These are phyloP conservation scores for Pseudolycoriella hygida DNA, from an alignment of 2,888 invertebrate genomes.

Conservation along the genomic window DNA sequence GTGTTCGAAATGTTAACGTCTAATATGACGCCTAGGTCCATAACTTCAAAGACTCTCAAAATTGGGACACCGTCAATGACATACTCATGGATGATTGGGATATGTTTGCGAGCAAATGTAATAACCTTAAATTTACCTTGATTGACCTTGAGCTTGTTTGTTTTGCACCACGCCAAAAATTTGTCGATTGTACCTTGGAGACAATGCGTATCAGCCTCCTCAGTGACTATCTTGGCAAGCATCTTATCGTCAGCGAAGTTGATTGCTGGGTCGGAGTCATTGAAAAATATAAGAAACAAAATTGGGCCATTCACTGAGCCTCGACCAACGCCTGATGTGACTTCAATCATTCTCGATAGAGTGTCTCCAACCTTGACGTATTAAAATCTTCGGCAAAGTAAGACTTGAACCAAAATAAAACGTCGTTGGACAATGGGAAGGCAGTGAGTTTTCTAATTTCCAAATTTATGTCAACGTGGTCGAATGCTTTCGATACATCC, in stretches of 20 bases:
- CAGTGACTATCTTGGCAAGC: not conserved
- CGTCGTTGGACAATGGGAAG: not conserved
- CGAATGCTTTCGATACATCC: not conserved
- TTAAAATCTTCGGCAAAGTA: not conserved
- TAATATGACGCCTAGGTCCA: too few relatives aligned
- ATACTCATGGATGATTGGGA: too few relatives aligned
- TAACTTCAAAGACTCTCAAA: too few relatives aligned
- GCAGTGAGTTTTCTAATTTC: not conserved
- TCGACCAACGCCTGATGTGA: not conserved
- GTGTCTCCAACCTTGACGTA: not conserved
- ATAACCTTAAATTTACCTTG: not conserved
- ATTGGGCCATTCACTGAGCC: too few relatives aligned
- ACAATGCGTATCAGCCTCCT: not conserved
- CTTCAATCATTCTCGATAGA: not conserved
- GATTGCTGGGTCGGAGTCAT: not conserved
- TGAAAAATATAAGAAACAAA: too few relatives aligned
- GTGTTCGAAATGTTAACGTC: too few relatives aligned
- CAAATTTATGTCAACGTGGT: not conserved
- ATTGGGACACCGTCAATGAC: too few relatives aligned
- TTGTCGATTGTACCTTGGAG: not conserved
- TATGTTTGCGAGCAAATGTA: not conserved
- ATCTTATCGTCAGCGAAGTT: conserved; percentile 1
- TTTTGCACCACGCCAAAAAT: not conserved
- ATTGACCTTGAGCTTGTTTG: not conserved
- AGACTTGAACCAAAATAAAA: not conserved